Percentiles rank a stretch among this genome's conserved stretches.
These are phyloP conservation scores for Nomada hirtipes DNA, from an alignment of 2,888 invertebrate species.

Conservation along the genomic window DNA sequence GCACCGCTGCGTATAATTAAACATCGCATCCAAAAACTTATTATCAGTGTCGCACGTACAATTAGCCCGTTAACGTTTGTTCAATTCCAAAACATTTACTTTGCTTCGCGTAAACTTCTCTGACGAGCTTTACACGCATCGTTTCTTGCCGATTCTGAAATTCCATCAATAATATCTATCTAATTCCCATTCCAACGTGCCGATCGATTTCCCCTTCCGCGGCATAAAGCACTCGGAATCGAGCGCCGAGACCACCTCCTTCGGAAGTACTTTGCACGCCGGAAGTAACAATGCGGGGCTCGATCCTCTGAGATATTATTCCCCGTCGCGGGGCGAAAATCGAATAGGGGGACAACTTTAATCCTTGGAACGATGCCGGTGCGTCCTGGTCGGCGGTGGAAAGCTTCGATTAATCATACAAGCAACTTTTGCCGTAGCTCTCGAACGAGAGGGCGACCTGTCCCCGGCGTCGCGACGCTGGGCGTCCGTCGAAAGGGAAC, in stretches of 20 bases:
- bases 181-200: background rate
- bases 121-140: too few relatives aligned
- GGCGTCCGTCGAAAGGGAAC: conserved; percentile 11
- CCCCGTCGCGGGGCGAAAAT: conserved; percentile 21
- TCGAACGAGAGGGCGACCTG: conserved; percentile 50
- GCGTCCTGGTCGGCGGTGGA: conserved; percentile 34
- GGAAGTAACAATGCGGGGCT: conserved; percentile 26
- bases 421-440: conserved; percentile 69
- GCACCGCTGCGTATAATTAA: too few relatives aligned
- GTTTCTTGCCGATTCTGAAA: too few relatives aligned
- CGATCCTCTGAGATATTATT: conserved; percentile 45
- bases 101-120: too few relatives aligned
- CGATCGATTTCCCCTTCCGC: background rate
- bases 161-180: background rate
- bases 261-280: conserved; percentile 27
- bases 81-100: too few relatives aligned
- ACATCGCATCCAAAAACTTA: too few relatives aligned
- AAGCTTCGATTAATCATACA: conserved; percentile 72
- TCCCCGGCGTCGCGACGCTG: conserved; percentile 6
- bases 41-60: background rate
- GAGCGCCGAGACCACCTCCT: background rate
- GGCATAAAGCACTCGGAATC: conserved; percentile 1
- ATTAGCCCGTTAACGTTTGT: background rate
- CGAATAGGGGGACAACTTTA: conserved; percentile 44
- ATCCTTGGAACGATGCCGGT: conserved; percentile 58